Conservation (phyloP, 1,140 invertebrate species). For the Listronotus bonariensis region DNA sequence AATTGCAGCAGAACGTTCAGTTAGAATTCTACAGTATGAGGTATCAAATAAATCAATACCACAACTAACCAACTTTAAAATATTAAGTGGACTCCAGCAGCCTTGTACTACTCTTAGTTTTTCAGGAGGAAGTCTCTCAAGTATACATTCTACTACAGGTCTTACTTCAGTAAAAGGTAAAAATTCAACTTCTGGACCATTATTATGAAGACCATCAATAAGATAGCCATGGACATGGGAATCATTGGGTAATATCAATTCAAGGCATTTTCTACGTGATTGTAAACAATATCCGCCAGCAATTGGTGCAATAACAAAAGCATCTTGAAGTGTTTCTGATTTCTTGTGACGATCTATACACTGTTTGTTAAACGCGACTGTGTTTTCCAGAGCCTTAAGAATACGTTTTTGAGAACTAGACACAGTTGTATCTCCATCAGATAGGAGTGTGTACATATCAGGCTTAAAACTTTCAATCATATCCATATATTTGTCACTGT, state of each 20-base stretch:
- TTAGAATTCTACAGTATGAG: slow-evolving; percentile 62
- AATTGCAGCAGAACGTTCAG: slow-evolving; percentile 66
- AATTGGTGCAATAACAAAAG: slow-evolving; percentile 69
- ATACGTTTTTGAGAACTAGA: slow-evolving; percentile 70
- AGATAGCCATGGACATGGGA: slow-evolving; percentile 68
- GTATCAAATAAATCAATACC: slow-evolving; percentile 86
- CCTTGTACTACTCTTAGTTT: slow-evolving; percentile 70
- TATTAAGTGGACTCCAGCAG: slow-evolving; percentile 68
- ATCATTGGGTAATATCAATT: slow-evolving; percentile 65
- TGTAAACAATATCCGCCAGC: slow-evolving; percentile 72
- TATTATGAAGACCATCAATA: slow-evolving; percentile 79
- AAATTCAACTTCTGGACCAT: slow-evolving; percentile 65
- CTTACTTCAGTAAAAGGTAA: slow-evolving; percentile 63
- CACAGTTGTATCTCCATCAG: slow-evolving; percentile 78
- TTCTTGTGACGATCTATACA: slow-evolving; percentile 64
- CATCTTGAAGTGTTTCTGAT: slow-evolving; percentile 59
- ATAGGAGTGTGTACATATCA: slow-evolving; percentile 77
- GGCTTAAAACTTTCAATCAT: slow-evolving; percentile 76
- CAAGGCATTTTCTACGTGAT: slow-evolving; percentile 63
- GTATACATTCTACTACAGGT: slow-evolving; percentile 64
- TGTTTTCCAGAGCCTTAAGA: slow-evolving; percentile 68
- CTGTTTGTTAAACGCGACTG: slow-evolving; percentile 61
- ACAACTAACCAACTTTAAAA: slow-evolving; percentile 67
- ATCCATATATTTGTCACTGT: slow-evolving; percentile 71
- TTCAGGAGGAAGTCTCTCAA: slow-evolving; percentile 68